Evolutionary conservation across 1,140 invertebrate genomes (phyloP), one percentile per base, ranked within the genome.

Genomic region (Ooceraea biroi): DNA sequence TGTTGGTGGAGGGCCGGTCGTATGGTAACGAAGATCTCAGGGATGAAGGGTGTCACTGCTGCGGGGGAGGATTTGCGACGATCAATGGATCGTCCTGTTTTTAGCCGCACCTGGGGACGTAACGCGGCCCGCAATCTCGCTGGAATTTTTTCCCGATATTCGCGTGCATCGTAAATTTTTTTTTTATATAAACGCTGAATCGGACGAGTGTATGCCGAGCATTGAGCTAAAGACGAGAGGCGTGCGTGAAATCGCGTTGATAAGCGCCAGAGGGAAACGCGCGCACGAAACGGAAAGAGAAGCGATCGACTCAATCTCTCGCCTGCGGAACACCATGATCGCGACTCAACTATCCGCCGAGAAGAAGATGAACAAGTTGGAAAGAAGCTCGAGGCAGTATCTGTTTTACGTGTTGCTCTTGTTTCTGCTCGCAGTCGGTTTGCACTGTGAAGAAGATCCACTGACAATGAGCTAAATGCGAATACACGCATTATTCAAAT

Each of bases 1-100:
- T 61, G 57, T n/a, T 19, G 19, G 25, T 8, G 44, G 27, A 61
- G 25, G 30, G 12, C 1, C 19, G 3, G 17, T 72, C 41, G 30
- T 11, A 41, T 74, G 19, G 46, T 41, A 83, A 73, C 46, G 68
- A 83, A 74, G 52, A 58, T 72, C 30, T 65, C 14, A 27, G 22
- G 30, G 63, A 66, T 66, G 60, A 27, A 41, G 25, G 19, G 27
- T 27, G 27, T 30, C 50, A 27, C 17, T 44, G 46, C 19, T 27
- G 48, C 30, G 48, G 52, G 60, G 30, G 50, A 19, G 19, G 60
- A 52, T 5, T 19, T 14, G 27, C 27, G 14, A n/a, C 12, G 27
- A 77, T 77, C 60, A 30, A 66, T 66, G 61, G 60, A 77, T 50
- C 19, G 25, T 50, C n/a, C 7, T 7, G 57, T 60, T 61, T 60